Conservation (phyloP, 2,888 invertebrate genomes). For the Troglohyphantes excavatus region DNA sequence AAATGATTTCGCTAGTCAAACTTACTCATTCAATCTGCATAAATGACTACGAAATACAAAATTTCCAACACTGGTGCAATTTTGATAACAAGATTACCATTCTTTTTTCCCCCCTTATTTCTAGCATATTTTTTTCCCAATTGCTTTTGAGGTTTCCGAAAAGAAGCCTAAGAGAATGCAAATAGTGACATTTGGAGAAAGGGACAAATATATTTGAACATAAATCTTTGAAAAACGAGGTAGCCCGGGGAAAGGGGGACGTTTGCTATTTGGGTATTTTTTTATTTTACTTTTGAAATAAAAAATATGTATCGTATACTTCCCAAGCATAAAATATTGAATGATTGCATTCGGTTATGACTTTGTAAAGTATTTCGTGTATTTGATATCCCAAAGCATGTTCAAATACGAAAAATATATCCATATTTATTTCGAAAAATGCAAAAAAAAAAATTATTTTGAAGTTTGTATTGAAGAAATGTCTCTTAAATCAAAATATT, state of each 20-base stretch:
- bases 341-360: not conserved
- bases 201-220: slow-evolving; percentile 9
- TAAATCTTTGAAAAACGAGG: slow-evolving; percentile 1
- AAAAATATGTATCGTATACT: slow-evolving; percentile 1
- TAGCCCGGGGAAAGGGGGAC: not conserved
- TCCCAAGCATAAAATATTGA: not conserved
- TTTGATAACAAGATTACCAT: slow-evolving; percentile 18
- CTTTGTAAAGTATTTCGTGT: not conserved
- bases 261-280: not conserved
- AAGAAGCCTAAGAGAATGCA: slow-evolving; percentile 3
- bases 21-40: slow-evolving; percentile 37
- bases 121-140: not conserved
- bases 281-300: not conserved
- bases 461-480: no score
- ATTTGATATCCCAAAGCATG: no score
- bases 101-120: not conserved
- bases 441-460: no score
- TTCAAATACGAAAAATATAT: no score
- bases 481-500: no score
- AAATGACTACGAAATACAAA: slow-evolving; percentile 32
- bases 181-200: slow-evolving; percentile 16
- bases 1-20: slow-evolving; percentile 23
- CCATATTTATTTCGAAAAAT: no score
- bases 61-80: not conserved
- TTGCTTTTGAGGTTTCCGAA: not conserved